Evolutionary conservation across 2,797 vertebrate species (phyloP).

Genomic region (Coendou prehensilis): DNA sequence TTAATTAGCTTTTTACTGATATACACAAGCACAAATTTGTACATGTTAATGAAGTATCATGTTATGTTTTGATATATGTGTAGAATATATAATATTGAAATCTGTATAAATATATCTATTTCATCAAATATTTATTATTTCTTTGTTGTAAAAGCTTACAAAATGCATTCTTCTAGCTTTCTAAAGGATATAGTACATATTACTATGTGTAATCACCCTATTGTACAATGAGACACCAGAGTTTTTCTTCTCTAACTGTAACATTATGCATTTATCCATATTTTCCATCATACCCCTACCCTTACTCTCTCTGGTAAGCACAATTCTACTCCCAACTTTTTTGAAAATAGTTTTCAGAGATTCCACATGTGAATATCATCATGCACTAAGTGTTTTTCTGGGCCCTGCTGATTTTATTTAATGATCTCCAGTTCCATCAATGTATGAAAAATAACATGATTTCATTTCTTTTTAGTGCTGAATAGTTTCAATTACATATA

Average conservation of each 20-base stretch:
- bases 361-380: not conserved
- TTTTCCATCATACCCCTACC: not conserved
- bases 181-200: not conserved
- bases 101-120: not conserved
- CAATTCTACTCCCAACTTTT: not conserved
- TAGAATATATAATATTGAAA: not conserved
- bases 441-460: not conserved
- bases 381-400: not conserved
- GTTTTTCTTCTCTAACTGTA: not conserved
- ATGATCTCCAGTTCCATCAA: not conserved
- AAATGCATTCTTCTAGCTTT: not conserved
- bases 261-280: not conserved
- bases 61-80: not conserved
- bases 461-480: not conserved
- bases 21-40: not conserved
- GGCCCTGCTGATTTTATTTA: not conserved
- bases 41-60: not conserved
- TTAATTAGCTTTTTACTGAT: not conserved
- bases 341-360: not conserved
- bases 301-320: not conserved
- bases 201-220: not conserved
- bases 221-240: not conserved
- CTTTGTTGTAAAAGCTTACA: not conserved
- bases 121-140: not conserved
- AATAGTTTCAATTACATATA: not conserved